phyloP scores from a whole-genome alignment of 1,140 invertebrate species.

The Pseudoatta argentina region DNA sequence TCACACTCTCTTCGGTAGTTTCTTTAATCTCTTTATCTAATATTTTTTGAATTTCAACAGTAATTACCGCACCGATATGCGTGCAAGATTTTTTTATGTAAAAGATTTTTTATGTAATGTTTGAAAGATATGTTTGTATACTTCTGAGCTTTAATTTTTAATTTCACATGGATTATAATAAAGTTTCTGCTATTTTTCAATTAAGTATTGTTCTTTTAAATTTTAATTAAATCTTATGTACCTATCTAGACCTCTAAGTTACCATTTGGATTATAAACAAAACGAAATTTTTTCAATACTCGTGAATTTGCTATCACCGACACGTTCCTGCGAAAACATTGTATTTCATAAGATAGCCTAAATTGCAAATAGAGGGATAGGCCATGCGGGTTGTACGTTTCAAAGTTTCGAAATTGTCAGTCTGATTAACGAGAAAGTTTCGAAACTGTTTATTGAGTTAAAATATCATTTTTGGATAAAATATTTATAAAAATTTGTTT shows the following conservation, averaged over 20 bases:
- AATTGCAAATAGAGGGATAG: neutral
- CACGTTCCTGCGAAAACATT: neutral
- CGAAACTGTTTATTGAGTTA: neutral
- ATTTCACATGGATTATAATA: neutral
- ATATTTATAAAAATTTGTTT: neutral
- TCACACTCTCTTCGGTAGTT: neutral
- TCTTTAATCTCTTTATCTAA: neutral
- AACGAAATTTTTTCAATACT: neutral
- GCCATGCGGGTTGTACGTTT: constrained; percentile 55
- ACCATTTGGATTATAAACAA: neutral
- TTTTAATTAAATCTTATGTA: neutral
- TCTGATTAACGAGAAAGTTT: constrained; percentile 19
- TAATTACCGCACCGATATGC: neutral
- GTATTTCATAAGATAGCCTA: constrained; percentile 17
- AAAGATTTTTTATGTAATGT: constrained; percentile 7
- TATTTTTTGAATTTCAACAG: neutral
- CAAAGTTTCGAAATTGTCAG: constrained; percentile 28
- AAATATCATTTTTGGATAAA: neutral
- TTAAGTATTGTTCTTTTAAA: constrained; percentile 1
- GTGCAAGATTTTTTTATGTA: constrained; percentile 2
- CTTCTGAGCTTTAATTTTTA: neutral
- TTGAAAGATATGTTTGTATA: neutral
- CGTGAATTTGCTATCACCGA: neutral
- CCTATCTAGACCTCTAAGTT: neutral
- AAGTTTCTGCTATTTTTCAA: neutral